Conservation (phyloP, 2,888 invertebrate species). For the Hydraecia micacea region DNA sequence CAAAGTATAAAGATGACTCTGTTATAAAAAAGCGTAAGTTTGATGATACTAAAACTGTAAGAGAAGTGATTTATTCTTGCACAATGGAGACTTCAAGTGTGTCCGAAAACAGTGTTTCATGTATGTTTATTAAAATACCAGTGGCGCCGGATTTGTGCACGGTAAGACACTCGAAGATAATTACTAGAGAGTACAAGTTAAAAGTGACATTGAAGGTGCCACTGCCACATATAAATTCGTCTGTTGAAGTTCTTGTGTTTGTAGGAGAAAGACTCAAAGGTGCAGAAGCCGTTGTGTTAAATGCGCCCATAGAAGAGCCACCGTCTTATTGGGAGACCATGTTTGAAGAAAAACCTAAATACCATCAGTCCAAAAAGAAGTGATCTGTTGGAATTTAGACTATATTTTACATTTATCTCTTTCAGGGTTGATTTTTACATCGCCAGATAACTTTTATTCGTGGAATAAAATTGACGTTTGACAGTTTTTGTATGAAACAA, state of each 20-base stretch:
- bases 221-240: slow-evolving; percentile 46
- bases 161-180: slow-evolving; percentile 50
- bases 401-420: neutral
- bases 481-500: no score
- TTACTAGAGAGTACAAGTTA: slow-evolving; percentile 47
- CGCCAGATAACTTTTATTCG: no score
- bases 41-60: slow-evolving; percentile 31
- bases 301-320: neutral
- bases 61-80: slow-evolving; percentile 28
- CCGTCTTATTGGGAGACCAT: neutral
- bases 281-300: neutral
- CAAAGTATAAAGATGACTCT: slow-evolving; percentile 43
- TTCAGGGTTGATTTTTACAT: no score
- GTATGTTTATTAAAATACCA: slow-evolving; percentile 30
- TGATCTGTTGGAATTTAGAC: neutral
- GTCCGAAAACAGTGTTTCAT: neutral
- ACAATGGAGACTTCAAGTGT: neutral
- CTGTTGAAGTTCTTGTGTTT: slow-evolving; percentile 45
- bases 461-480: no score
- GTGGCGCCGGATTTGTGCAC: slow-evolving; percentile 36
- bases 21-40: neutral
- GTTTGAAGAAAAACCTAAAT: slow-evolving; percentile 11
- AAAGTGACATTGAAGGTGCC: slow-evolving; percentile 51
- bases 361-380: neutral
- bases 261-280: slow-evolving; percentile 42